phyloP scores from a whole-genome alignment of 2,797 vertebrate genomes.

The Coreius guichenoti region DNA sequence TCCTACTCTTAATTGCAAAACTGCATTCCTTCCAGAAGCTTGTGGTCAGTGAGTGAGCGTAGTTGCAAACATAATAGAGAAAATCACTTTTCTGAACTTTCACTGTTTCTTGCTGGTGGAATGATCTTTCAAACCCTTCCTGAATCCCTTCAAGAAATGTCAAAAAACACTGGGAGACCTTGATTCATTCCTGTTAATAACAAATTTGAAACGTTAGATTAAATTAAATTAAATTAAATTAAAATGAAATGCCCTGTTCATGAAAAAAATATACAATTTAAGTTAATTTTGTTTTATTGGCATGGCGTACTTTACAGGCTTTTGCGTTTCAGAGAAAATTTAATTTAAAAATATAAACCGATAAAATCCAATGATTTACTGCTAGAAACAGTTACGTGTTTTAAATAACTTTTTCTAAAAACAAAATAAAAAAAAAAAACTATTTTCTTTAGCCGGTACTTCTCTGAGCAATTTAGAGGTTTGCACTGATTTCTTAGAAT shows the following conservation, averaged over 20 bases:
- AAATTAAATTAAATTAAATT: no score
- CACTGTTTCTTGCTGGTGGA: background rate
- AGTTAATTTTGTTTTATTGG: background rate
- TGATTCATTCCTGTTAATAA: background rate
- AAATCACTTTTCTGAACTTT: background rate
- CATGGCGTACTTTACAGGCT: background rate
- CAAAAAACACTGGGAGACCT: background rate
- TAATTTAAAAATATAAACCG: background rate
- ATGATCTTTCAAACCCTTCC: background rate
- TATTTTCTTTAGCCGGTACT: background rate
- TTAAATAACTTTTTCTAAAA: background rate
- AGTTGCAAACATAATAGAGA: background rate
- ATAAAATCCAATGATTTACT: background rate
- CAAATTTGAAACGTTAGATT: background rate
- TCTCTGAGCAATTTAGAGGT: background rate
- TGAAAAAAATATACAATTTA: no score
- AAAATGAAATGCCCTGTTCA: background rate
- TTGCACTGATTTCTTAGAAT: background rate
- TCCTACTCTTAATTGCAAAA: background rate
- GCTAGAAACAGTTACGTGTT: background rate
- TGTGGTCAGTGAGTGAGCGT: background rate
- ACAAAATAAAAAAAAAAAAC: background rate
- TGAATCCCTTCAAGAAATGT: background rate
- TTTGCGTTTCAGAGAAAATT: background rate
- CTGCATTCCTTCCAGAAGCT: background rate